Evolutionary conservation across 2,888 invertebrate species (phyloP).

Genomic region (Hemaris fuciformis): DNA sequence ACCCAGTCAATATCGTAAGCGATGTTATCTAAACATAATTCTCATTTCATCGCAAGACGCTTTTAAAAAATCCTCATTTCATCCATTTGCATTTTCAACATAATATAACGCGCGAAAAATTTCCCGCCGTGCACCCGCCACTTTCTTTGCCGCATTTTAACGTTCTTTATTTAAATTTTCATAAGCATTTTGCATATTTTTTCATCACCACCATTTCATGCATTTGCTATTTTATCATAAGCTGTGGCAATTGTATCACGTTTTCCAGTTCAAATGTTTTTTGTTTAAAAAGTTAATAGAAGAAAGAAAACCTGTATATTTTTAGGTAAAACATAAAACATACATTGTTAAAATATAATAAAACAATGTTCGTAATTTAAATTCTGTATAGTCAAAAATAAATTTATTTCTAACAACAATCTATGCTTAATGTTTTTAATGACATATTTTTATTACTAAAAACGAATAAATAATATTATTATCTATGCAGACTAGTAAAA

Average conservation of each 20-base stretch:
- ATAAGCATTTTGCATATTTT: not conserved
- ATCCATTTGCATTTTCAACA: not conserved
- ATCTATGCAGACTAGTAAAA: too few relatives aligned
- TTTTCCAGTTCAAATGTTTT: too few relatives aligned
- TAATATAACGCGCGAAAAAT: not conserved
- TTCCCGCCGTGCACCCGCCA: not conserved
- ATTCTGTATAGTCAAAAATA: too few relatives aligned
- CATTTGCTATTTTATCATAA: not conserved
- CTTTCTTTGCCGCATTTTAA: not conserved
- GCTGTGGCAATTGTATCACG: not conserved
- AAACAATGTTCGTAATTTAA: too few relatives aligned
- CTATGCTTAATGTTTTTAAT: too few relatives aligned
- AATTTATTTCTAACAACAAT: too few relatives aligned
- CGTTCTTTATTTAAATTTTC: not conserved
- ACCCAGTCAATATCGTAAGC: slow-evolving; percentile 61
- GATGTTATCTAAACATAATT: slow-evolving; percentile 20
- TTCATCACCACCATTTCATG: not conserved
- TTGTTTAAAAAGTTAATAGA: too few relatives aligned
- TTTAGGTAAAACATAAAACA: not conserved
- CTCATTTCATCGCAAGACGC: not conserved
- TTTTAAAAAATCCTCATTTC: slow-evolving; percentile 5
- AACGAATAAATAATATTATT: too few relatives aligned
- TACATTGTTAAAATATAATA: not conserved
- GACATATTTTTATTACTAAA: too few relatives aligned
- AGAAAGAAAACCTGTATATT: too few relatives aligned